Percentiles rank a stretch among this genome's conserved stretches.
Conservation (phyloP, 2,888 invertebrate genomes). For the Therioaphis trifolii region DNA sequence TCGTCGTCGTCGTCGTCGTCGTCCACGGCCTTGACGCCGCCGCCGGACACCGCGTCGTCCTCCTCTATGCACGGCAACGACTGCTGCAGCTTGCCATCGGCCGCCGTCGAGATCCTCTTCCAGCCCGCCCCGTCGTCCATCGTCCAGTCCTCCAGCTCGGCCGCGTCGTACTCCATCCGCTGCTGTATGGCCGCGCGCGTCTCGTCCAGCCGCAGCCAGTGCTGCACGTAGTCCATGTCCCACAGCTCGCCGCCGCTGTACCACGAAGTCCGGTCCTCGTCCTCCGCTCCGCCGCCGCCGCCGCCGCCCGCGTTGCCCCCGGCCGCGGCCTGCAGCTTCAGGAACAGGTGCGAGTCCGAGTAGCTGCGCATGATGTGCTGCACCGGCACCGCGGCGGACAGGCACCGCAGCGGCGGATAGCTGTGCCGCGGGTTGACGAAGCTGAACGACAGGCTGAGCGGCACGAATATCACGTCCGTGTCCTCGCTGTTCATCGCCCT, state of each 20-base stretch:
- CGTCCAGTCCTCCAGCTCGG: conserved; percentile 84
- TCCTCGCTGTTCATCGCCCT: conserved; percentile 62
- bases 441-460: conserved; percentile 63
- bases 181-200: conserved; percentile 77
- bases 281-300: conserved; percentile 51
- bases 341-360: conserved; percentile 80
- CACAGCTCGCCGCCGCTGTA: conserved; percentile 71
- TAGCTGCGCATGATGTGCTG: conserved; percentile 81
- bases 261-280: conserved; percentile 63
- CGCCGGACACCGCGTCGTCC: conserved; percentile 79
- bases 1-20: too few relatives aligned
- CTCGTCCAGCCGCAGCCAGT: conserved; percentile 81
- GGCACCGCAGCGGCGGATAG: conserved; percentile 78
- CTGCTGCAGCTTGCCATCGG: conserved; percentile 32
- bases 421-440: conserved; percentile 77
- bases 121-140: conserved; percentile 68
- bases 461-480: conserved; percentile 64
- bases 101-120: background rate
- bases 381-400: conserved; percentile 71
- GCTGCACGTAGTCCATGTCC: conserved; percentile 81
- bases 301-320: conserved; percentile 68
- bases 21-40: too few relatives aligned
- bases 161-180: conserved; percentile 80
- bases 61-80: conserved; percentile 80
- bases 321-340: conserved; percentile 75